Base-by-base conservation (phyloP, 2,888 invertebrate species). In the Metacarcinus magister region DNA sequence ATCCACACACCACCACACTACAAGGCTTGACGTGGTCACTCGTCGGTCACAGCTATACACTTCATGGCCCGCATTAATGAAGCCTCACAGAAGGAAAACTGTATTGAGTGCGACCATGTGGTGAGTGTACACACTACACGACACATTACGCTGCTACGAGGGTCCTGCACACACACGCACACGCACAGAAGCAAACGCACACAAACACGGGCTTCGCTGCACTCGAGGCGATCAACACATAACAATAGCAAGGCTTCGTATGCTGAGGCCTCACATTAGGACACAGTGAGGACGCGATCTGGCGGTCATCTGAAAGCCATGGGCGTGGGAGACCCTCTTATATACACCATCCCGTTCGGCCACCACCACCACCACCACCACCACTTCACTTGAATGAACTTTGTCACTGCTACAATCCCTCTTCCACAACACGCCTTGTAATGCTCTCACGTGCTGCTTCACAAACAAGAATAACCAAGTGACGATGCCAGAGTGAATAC, bases 271-370 rank as follows among this genome's bases (percentile, higher is more conserved):
- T 87, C 87, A 87, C 87, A 87, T 87, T 87, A 87, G 87, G 87
- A 39, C 39, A 2, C 13, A 28, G 87, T 87, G 87, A n/a, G 87
- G 87, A 87, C 87, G 87, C 32, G 39, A 87, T 87, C 87, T 87
- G 39, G 32, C 87, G 87, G 87, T 87, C 87, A 87, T 87, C 87
- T 87, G 87, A 87, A 75, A 87, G 87, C 39, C 87, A 87, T 10
- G 87, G 87, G 87, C 87, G 87, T 87, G 87, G 87, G 87, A 87
- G 39, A 87, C 87, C 32, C 39, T 32, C 87, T 87, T 87, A 87
- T 87, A 87, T 87, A 87, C 87, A 87, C 87, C 87, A 87, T 39
- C 87, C 87, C 32, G 87, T 87, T 87, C 87, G 16, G 19, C 87
- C 32, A 39, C 87, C 87, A 87, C 39, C 87, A 87, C 87, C 39